These are phyloP conservation scores for Hydriomena furcata DNA, from an alignment of 2,888 invertebrate genomes.

Conservation along the genomic window DNA sequence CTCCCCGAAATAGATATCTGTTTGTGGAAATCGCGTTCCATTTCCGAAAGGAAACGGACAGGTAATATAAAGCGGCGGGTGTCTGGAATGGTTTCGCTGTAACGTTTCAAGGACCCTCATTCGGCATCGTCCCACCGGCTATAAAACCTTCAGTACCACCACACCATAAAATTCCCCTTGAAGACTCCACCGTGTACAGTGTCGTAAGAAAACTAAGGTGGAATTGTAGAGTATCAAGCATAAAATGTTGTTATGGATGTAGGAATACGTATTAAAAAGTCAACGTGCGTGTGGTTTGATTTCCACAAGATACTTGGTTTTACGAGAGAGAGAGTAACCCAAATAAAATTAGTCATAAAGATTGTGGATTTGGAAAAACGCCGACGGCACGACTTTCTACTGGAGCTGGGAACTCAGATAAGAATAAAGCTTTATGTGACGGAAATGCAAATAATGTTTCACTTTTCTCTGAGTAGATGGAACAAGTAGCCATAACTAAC, in stretches of 20 bases:
- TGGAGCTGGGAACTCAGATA: constrained; percentile 31
- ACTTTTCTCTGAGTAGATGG: constrained; percentile 21
- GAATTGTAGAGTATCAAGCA: constrained; percentile 40
- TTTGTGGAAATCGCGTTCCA: constrained; percentile 40
- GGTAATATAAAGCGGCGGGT: constrained; percentile 50
- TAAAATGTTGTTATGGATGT: constrained; percentile 23
- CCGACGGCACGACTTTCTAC: constrained; percentile 32
- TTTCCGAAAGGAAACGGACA: constrained; percentile 45
- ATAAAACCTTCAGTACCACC: constrained; percentile 69
- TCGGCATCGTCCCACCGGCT: constrained; percentile 55
- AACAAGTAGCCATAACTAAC: constrained; percentile 19
- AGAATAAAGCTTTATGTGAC: constrained; percentile 30
- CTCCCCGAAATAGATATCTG: constrained; percentile 35
- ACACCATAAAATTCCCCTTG: constrained; percentile 65
- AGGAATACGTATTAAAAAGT: constrained; percentile 30
- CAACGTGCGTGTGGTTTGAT: constrained; percentile 36
- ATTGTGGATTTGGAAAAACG: constrained; percentile 42
- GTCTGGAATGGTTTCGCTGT: constrained; percentile 52
- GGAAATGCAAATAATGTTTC: constrained; percentile 21
- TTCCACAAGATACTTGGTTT: constrained; percentile 35
- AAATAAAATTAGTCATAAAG: constrained; percentile 49
- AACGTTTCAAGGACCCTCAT: constrained; percentile 60
- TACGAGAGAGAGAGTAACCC: constrained; percentile 41
- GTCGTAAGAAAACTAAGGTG: constrained; percentile 28
- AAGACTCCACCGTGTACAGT: constrained; percentile 51